Percentiles rank a stretch among this genome's conserved stretches.
These are phyloP conservation scores for Scarus forsteni DNA, from an alignment of 2,797 vertebrate genomes.

Conservation along the genomic window DNA sequence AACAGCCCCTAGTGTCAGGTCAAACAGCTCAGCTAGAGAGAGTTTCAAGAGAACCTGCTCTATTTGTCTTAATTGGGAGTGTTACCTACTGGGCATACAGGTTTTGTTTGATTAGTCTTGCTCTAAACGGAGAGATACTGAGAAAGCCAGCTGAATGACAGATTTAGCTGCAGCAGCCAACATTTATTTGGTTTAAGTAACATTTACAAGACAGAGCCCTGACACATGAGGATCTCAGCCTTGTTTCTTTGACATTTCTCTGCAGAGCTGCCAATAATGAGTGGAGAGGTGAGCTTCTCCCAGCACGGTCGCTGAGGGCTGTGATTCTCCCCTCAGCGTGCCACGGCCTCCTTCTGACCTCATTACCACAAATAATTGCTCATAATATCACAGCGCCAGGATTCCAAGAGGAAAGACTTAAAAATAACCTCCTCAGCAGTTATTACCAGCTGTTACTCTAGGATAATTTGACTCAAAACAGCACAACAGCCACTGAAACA, in stretches of 20 bases:
- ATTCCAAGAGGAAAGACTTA: constrained; percentile 20
- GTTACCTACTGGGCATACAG: constrained; percentile 11
- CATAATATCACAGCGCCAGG: constrained; percentile 31
- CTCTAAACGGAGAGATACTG: constrained; percentile 16
- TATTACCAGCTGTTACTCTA: constrained; percentile 47
- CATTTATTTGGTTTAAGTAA: constrained; percentile 30
- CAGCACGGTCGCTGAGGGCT: constrained; percentile 48
- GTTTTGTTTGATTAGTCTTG: background rate
- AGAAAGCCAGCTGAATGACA: constrained; percentile 11
- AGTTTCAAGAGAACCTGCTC: too few relatives aligned
- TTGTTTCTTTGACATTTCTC: constrained; percentile 23
- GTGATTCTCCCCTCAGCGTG: constrained; percentile 51
- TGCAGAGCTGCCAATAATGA: constrained; percentile 39
- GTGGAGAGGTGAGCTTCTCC: constrained; percentile 41
- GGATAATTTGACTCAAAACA: background rate
- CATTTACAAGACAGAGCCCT: constrained; percentile 24
- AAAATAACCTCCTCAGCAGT: constrained; percentile 53
- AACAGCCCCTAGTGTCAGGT: constrained; percentile 15
- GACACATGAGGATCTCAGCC: constrained; percentile 30
- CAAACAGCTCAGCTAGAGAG: background rate
- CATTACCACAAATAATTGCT: constrained; percentile 68
- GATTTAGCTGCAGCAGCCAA: constrained; percentile 17
- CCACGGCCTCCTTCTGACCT: constrained; percentile 56
- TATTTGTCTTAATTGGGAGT: constrained; percentile 37
- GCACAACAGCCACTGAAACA: background rate